These are phyloP conservation scores for Sphaerophoria taeniata DNA, from an alignment of 2,888 invertebrate genomes.

Conservation along the genomic window DNA sequence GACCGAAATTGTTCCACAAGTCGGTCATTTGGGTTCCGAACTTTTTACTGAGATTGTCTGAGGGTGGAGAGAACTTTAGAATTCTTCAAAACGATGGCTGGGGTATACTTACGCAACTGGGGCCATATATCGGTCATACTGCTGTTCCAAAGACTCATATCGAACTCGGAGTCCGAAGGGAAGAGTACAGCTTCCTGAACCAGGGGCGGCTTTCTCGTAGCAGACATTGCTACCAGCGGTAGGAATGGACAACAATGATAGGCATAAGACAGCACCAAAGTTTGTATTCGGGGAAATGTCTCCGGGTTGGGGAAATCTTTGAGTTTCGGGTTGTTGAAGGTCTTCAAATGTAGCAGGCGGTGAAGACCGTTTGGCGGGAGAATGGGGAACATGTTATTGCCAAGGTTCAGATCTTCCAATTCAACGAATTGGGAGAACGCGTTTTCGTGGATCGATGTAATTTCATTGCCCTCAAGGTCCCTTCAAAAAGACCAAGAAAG, in stretches of 20 bases:
- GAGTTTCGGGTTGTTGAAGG: conserved; percentile 95
- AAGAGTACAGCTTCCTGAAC: conserved; percentile 87
- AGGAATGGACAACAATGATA: conserved; percentile 98
- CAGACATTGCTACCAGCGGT: conserved; percentile 85
- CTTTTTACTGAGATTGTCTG: conserved; percentile 89
- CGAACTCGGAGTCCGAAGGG: conserved; percentile 88
- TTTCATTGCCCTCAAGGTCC: conserved; percentile 93
- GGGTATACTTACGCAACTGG: conserved; percentile 87
- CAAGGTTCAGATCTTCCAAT: conserved; percentile 95
- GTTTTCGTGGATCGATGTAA: conserved; percentile 92
- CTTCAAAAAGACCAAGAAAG: conserved; percentile 84
- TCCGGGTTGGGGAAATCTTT: conserved; percentile 94
- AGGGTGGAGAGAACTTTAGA: conserved; percentile 61
- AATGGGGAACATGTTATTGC: conserved; percentile 92
- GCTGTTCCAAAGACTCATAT: conserved; percentile 91
- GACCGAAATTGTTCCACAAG: conserved; percentile 88
- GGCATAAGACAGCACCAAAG: conserved; percentile 94
- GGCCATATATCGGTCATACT: conserved; percentile 92
- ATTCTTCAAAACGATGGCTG: not conserved
- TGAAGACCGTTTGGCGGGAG: conserved; percentile 93
- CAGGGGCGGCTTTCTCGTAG: conserved; percentile 83
- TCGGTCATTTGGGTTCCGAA: conserved; percentile 88
- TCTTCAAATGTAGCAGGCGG: conserved; percentile 92
- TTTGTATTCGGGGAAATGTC: conserved; percentile 92
- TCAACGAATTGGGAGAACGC: conserved; percentile 91